Evolutionary conservation across 2,797 vertebrate species (phyloP), one percentile per base, ranked within the genome.

Genomic region (Apogon talboti): DNA sequence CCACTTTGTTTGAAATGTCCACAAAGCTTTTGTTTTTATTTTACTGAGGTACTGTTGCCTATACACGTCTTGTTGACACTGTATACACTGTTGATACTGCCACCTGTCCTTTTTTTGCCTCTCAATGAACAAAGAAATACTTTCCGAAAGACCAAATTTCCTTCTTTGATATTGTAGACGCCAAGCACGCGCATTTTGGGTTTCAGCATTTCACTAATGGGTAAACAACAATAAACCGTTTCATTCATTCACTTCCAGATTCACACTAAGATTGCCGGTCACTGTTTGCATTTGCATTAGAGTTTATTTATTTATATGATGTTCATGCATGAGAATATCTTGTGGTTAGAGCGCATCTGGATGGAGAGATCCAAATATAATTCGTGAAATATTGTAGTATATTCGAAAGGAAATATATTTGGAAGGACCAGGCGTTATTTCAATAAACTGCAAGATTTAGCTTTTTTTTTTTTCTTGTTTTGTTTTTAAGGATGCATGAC

Each of bases 31-130:
- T 93, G 92, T 93, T 94, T 85, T 86, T 82, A 85, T 85, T 91
- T 89, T 45, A 74, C 84, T 8, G 11, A 58, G 38, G 51, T n/a
- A 15, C 15, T 94, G 92, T 95, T 94, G 90, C 84, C 75, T 93
- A 94, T 84, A 94, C 94, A 94, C 76, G 70, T 76, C 62, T 70
- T 93, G 92, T 93, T 94, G 90, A 93, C 83, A 94, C 84, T 93
- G 78, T 91, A 92, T 81, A 94, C 91, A 88, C 1, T 54, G 16
- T 71, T 70, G 79, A 84, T 90, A 79, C 82, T 81, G 76, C 81
- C 89, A 91, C 76, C 88, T 91, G 90, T 79, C 74, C 79, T 70
- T 83, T 86, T 70, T 85, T 63, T 62, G 78, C 76, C 76, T 76
- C 78, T 40, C 56, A 74, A 77, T 73, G 71, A 69, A 77, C 74